These are phyloP conservation scores for Microctenopoma lineatum DNA, from an alignment of 2,797 vertebrate species.

Conservation along the genomic window DNA sequence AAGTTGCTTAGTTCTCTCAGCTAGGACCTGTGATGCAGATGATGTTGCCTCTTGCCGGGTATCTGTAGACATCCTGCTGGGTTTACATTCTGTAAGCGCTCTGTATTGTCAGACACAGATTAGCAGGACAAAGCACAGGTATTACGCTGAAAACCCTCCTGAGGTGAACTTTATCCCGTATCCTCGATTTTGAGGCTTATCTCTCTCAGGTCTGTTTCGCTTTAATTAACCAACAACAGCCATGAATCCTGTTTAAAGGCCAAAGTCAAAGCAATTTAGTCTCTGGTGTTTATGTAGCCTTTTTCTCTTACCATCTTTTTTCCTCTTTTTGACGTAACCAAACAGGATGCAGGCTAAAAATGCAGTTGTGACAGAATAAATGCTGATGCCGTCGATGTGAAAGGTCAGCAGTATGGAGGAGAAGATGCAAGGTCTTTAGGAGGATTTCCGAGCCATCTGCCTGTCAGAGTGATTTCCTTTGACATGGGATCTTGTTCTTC, in stretches of 20 bases:
- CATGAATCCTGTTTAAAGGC: background rate
- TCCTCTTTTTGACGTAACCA: slow-evolving; percentile 31
- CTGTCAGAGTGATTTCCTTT: slow-evolving; percentile 42
- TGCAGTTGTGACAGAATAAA: slow-evolving; percentile 56
- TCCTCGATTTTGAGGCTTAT: slow-evolving; percentile 25
- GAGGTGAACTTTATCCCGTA: slow-evolving; percentile 32
- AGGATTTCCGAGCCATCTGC: slow-evolving; percentile 32
- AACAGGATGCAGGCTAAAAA: slow-evolving; percentile 39
- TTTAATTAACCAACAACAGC: slow-evolving; percentile 31
- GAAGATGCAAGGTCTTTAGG: slow-evolving; percentile 9
- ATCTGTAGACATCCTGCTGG: slow-evolving; percentile 11
- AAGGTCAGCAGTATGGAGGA: slow-evolving; percentile 45
- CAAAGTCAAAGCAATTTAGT: slow-evolving; percentile 9
- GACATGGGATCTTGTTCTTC: slow-evolving; percentile 34
- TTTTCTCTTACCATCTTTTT: slow-evolving; percentile 19
- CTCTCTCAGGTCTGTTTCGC: slow-evolving; percentile 18
- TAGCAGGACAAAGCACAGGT: slow-evolving; percentile 25
- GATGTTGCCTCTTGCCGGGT: slow-evolving; percentile 4
- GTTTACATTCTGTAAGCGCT: slow-evolving; percentile 24
- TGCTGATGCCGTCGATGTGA: slow-evolving; percentile 58
- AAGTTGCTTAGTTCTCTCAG: slow-evolving; percentile 9
- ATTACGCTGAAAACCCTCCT: slow-evolving; percentile 18
- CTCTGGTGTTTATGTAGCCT: slow-evolving; percentile 7
- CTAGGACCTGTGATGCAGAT: slow-evolving; percentile 15
- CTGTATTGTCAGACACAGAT: slow-evolving; percentile 29